Base-by-base conservation (phyloP, 2,888 invertebrate species). In the Panzeria rudis region DNA sequence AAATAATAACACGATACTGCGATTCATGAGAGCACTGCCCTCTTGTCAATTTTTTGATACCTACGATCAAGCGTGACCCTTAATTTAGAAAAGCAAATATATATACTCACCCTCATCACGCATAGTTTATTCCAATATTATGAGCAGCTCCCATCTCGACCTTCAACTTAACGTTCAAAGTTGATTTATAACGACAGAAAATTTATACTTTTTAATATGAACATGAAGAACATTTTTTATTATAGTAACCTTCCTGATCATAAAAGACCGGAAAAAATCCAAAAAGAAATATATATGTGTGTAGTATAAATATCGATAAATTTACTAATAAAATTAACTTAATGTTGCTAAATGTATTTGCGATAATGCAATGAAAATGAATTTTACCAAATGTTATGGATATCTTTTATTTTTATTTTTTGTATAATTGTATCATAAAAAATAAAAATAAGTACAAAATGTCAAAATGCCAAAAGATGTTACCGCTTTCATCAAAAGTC, bases 331-430 rank as follows among this genome's bases (percentile, higher is more conserved):
- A 87, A 87, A 85, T 86, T 86, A 86, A 86, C 81, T 89, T 89
- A 90, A 90, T 90, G 90, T 90, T 89, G 88, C 88, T 89, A 89
- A 90, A 90, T 89, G 89, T 90, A 90, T 90, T 90, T 90, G 90
- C 89, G 90, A 90, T 90, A 90, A 90, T 90, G 90, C 89, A 89
- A 89, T 86, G 89, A 89, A 89, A 77, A 77, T 76, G 82, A 76
- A 82, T 64, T 62, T 89, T 89, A 89, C 87, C 69, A 82, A 85
- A 85, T 85, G 69, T 82, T 78, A 82, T 78, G 47, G 79, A 78
- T 75, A 29, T 69, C 47, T 75, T 72, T 75, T 38, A 41, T 52
- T 73, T 59, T 56, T 56, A 29, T 13, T 54, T 25, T 6, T 66
- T 44, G 7, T 13, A 56, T 73, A 82, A 83, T 75, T 85, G 78